Evolutionary conservation across 2,797 vertebrate genomes (phyloP), one percentile per base, ranked within the genome.

Genomic region (Sebastes glaucus): DNA sequence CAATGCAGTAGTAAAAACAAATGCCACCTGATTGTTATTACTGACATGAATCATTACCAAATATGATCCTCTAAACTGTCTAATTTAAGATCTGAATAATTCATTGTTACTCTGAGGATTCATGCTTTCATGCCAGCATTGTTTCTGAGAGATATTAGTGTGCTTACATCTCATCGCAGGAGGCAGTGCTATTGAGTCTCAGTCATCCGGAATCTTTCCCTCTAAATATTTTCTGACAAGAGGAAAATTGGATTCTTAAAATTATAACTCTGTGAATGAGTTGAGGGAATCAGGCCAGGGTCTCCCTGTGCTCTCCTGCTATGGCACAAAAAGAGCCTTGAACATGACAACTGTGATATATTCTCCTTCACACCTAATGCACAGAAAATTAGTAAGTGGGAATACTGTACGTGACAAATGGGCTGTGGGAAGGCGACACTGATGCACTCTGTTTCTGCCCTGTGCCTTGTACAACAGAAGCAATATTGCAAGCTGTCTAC

Each of bases 181-280:
- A 55, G 20, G 30, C n/a, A 10, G 63, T 22, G 38, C 32, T 67
- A 14, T 4, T 38, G 78, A 63, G 9, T 20, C 18, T 0, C 3
- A 64, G 27, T 14, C 68, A 62, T 74, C 18, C 42, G 71, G 42
- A 77, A 64, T 83, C 53, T 63, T 64, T 68, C 20, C 60, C 63
- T 74, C 53, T 62, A 27, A 11, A 32, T 81, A 60, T 76, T 79
- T 87, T 73, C 27, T 92, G 89, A 83, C 87, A 85, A 30, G 62
- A 65, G 23, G 74, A 56, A 85, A 87, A 84, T 78, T 80, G 81
- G 79, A 87, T 74, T 88, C 71, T 60, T 70, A 72, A 82, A 88
- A 81, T 78, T 11, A 77, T 78, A 78, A 80, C 62, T 73, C 60
- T 53, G 30, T 76, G 30, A 83, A 69, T 11, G 80, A 74, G 72